Evolutionary conservation across 1,140 invertebrate genomes (phyloP), one percentile per base, ranked within the genome.

Genomic region (Procambarus virginalis): DNA sequence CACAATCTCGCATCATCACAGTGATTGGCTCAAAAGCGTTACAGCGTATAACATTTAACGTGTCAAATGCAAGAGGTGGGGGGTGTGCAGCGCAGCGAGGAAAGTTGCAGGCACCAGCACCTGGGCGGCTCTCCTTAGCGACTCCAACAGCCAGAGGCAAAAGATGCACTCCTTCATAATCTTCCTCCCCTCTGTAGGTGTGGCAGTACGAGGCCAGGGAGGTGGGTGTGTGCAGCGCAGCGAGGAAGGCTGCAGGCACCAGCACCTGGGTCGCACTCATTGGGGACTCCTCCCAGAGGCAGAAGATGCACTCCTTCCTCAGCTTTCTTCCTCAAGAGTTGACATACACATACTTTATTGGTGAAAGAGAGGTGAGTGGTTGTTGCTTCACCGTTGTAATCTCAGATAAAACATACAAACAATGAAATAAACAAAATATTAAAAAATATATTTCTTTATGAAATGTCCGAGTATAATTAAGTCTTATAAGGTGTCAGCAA

Each of bases 181-280:
- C 34, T 34, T 34, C 34, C 0, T 34, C 34, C 34, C 34, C 34
- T 46, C 22, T 46, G 12, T 64, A 88, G 86, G 64, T 88, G 22
- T 64, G 60, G 2, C 58, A 81, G 78, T 88, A 70, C 58, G 49
- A 12, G 46, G 49, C 34, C 10, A 3, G 34, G 9, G 78, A 88
- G n/a, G 14, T 81, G 51, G 77, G n/a, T 2, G 17, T 17, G 6
- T 34, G 34, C 34, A 34, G 34, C 34, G 34, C 34, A 34, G 34
- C 34, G 34, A 34, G 34, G 34, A 34, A 34, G 34, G 34, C 34
- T 34, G 34, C 34, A 34, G 34, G 34, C 34, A 34, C 34, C 34
- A 34, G 34, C 22, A 88, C 86, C 20, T 88, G 86, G 86, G 17
- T 88, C 9, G 51, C 86, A 17, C 81, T 88, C 78, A 78, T 88